These are phyloP conservation scores for Rhagonycha lutea DNA, from an alignment of 2,888 invertebrate genomes.

Conservation along the genomic window DNA sequence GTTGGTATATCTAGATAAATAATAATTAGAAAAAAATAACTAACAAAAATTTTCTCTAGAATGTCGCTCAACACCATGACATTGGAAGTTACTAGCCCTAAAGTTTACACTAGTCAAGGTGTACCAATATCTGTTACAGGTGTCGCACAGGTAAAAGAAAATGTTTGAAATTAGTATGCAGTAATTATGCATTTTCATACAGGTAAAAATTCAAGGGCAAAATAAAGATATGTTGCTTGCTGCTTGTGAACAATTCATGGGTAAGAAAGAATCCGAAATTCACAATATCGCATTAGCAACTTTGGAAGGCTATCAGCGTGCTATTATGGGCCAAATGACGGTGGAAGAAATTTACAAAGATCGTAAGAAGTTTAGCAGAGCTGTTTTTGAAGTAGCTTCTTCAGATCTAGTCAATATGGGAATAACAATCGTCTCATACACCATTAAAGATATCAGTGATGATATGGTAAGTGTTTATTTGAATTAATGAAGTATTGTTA, in stretches of 20 bases:
- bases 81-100: slow-evolving; percentile 91
- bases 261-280: slow-evolving; percentile 85
- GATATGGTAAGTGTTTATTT: slow-evolving; percentile 75
- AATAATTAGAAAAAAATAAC: not conserved
- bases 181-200: slow-evolving; percentile 6
- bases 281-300: slow-evolving; percentile 91
- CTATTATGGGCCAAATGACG: slow-evolving; percentile 96
- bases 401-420: slow-evolving; percentile 96
- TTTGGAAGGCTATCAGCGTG: slow-evolving; percentile 90
- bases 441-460: slow-evolving; percentile 90
- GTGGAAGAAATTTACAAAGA: slow-evolving; percentile 97
- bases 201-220: slow-evolving; percentile 88
- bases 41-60: slow-evolving; percentile 61
- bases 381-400: slow-evolving; percentile 92
- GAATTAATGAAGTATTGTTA: not conserved
- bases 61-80: slow-evolving; percentile 98
- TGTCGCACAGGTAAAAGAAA: slow-evolving; percentile 82
- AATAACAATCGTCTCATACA: slow-evolving; percentile 93
- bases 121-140: slow-evolving; percentile 98
- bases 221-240: slow-evolving; percentile 88
- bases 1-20: too few species aligned
- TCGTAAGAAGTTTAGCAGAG: slow-evolving; percentile 92
- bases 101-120: slow-evolving; percentile 94
- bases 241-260: slow-evolving; percentile 92
- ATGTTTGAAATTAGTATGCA: not conserved